Conservation (phyloP, 2,797 vertebrate genomes). For the Vireo griseus region DNA sequence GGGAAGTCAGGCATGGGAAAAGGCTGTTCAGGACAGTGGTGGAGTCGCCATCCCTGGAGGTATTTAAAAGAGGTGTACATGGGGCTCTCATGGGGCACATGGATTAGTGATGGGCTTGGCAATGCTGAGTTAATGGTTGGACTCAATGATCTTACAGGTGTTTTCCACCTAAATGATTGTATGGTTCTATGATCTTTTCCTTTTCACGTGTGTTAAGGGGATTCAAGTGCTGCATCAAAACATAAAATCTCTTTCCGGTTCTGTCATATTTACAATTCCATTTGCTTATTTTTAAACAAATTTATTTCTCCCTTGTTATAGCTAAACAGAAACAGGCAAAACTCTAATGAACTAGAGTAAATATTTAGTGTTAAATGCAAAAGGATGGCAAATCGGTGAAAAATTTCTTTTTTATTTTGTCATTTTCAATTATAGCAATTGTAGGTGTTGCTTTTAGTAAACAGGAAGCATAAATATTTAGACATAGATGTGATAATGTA, state of each 20-base stretch:
- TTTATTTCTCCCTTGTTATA: not conserved
- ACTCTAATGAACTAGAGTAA: not conserved
- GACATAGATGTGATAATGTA: not conserved
- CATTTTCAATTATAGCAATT: not conserved
- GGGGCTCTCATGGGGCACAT: not conserved
- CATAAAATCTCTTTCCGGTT: not conserved
- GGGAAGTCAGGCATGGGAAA: not conserved
- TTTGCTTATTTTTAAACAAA: not conserved
- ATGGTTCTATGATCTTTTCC: not conserved
- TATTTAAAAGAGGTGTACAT: not conserved
- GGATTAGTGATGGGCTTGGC: not conserved
- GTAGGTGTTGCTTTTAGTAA: slow-evolving; percentile 34
- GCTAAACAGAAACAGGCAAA: not conserved
- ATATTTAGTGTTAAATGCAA: not conserved
- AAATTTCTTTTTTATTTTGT: not conserved
- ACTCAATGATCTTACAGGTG: not conserved
- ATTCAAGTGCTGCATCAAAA: not conserved
- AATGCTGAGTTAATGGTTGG: not conserved
- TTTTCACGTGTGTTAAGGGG: not conserved
- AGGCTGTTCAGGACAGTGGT: not conserved
- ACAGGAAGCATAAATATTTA: slow-evolving; percentile 38
- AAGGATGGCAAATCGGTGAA: not conserved
- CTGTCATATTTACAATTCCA: not conserved
- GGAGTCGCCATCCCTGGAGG: not conserved
- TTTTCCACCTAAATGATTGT: not conserved